A percentile compares a stretch with the other conserved stretches of the same genome.
Evolutionary conservation across 2,113 vertebrate genomes (phyloP).

Genomic region (Notechis scutatus): DNA sequence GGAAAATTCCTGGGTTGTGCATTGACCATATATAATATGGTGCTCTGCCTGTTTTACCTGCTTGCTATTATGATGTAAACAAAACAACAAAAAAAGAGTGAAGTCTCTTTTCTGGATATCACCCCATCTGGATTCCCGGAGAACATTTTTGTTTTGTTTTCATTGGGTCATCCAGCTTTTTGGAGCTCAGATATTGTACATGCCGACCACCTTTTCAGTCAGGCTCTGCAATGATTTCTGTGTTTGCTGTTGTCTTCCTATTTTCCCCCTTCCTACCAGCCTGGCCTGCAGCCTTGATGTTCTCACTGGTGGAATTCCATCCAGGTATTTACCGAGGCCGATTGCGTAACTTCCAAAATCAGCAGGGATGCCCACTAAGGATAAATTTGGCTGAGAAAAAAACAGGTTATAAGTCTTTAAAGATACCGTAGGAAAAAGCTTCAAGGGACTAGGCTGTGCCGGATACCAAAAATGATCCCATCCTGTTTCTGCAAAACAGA

Average conservation of each 20-base stretch:
- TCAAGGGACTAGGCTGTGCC: not conserved
- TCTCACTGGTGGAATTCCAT: not conserved
- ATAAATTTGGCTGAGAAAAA: not conserved
- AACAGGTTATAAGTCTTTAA: not conserved
- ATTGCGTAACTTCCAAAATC: not conserved
- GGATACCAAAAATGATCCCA: not conserved
- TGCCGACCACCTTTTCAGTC: not conserved
- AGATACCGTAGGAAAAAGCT: not conserved
- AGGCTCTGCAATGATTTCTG: not conserved
- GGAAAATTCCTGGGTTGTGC: not conserved
- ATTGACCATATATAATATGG: not conserved
- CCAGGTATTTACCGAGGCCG: not conserved
- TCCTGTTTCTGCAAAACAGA: not conserved
- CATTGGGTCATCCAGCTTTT: not conserved
- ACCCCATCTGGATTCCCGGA: not conserved
- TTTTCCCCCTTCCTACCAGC: not conserved
- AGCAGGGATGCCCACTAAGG: not conserved
- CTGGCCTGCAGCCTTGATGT: not conserved
- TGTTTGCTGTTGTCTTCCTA: not conserved
- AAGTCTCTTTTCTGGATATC: not conserved
- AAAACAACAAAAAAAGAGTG: not conserved
- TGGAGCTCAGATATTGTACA: not conserved
- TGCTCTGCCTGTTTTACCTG: not conserved
- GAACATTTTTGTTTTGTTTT: not conserved
- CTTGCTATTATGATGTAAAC: not conserved